Base-by-base conservation (phyloP, 2,113 vertebrate genomes). In the Pampusana beccarii region DNA sequence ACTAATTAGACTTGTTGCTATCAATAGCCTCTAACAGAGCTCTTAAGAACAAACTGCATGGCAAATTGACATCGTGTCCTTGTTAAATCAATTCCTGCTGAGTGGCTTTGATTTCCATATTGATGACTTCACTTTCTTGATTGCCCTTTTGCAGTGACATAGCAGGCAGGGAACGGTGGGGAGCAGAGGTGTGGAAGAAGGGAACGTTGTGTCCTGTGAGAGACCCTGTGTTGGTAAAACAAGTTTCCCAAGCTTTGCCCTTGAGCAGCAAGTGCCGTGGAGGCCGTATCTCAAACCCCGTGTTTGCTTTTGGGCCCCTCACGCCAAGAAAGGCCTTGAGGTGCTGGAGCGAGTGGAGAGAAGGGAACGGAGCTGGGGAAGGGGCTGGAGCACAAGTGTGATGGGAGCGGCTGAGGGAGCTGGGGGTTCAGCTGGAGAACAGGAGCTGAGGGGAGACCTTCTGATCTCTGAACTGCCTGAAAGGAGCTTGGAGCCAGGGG, bases 1-100 rank as follows among this genome's bases (percentile, higher is more conserved):
- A 26, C 83, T 75, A 95, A 93, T 97, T 93, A 92, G 77, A 89
- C 88, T 91, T 92, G 92, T 91, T 96, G 96, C 93, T 95, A 92
- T 94, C 88, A 65, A 92, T 95, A 92, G 88, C 86, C 80, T 89
- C 86, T 92, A 86, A 85, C 53, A 54, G 92, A 94, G 83, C 83
- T 93, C 92, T 92, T 72, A 81, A 79, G 90, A 94, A 73, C 86
- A 96, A 91, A 85, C 77, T 40, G 46, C 83, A 62, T 3, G 13
- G 77, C 92, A 85, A 94, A 97, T 87, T 95, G 93, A 93, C 92
- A 95, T 56, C 1, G 78, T 92, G 53, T 90, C 88, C 91, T 93
- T 92, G 88, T 66, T 86, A 91, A 95, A 95, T 90, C 90, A 96
- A 13, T 71, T 94, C 84, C 94, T 92, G 90, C 89, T 80, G 93